Conservation (phyloP, 1,140 invertebrate genomes). For the Heliconius himera region DNA sequence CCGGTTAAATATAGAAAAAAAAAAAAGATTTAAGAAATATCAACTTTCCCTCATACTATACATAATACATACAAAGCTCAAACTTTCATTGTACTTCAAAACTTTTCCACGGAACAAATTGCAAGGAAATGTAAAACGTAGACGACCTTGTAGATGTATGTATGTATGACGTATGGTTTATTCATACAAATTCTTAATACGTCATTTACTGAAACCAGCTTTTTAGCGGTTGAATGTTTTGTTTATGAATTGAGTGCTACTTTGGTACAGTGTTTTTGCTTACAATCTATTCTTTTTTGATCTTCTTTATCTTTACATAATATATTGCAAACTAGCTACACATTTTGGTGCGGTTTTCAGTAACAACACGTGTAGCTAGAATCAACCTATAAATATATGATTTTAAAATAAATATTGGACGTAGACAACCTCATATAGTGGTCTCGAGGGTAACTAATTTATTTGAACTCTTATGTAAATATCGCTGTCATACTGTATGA, state of each 20-base stretch:
- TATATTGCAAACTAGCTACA: no score
- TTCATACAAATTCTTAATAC: conserved; percentile 1
- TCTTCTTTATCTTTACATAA: not conserved
- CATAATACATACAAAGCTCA: not conserved
- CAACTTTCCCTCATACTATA: not conserved
- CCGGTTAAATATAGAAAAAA: no score
- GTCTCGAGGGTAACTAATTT: conserved; percentile 17
- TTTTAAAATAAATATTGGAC: no score
- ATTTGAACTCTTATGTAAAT: conserved; percentile 16
- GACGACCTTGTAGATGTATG: conserved; percentile 4
- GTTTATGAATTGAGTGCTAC: not conserved
- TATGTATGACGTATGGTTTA: not conserved
- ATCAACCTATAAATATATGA: no score
- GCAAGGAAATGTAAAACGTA: not conserved
- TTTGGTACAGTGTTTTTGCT: not conserved
- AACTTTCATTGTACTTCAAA: conserved; percentile 7
- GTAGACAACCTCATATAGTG: no score
- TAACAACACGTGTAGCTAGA: no score
- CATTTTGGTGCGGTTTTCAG: no score
- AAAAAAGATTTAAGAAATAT: no score
- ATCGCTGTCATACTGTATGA: not conserved
- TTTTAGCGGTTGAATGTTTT: not conserved
- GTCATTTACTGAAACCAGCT: not conserved
- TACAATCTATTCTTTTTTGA: not conserved
- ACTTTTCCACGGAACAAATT: conserved; percentile 4